Percentiles rank a stretch among this genome's conserved stretches.
These are phyloP conservation scores for Centrocercus urophasianus DNA, from an alignment of 2,113 vertebrate species.

Conservation along the genomic window DNA sequence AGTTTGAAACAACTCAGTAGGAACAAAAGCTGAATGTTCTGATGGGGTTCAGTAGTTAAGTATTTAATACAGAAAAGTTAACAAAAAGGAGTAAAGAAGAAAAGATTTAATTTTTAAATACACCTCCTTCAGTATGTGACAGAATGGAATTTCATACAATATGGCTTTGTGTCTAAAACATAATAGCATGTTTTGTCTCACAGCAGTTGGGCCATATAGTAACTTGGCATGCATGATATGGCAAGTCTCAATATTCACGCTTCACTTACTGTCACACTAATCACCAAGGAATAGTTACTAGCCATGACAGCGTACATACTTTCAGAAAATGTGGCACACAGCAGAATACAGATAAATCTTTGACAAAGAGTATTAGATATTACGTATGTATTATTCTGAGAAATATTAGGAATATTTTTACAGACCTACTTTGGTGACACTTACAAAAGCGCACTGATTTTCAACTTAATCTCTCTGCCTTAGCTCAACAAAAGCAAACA, in stretches of 20 bases:
- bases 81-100: not conserved
- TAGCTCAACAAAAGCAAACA: constrained; percentile 33
- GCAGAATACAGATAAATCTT: not conserved
- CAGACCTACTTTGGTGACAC: not conserved
- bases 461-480: not conserved
- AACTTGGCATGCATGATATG: constrained; percentile 29
- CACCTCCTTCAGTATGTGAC: constrained; percentile 25
- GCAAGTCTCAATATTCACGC: constrained; percentile 4
- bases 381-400: not conserved
- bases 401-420: constrained; percentile 15
- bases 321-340: not conserved
- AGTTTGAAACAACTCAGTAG: not conserved
- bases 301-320: not conserved
- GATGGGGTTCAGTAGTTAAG: not conserved
- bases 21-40: constrained; percentile 21
- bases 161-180: constrained; percentile 44
- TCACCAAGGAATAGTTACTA: constrained; percentile 12
- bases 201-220: constrained; percentile 48
- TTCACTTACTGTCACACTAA: constrained; percentile 24
- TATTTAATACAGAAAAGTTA: not conserved
- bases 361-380: not conserved
- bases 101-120: constrained; percentile 35
- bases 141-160: constrained; percentile 38
- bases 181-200: constrained; percentile 48
- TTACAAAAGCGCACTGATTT: not conserved